phyloP scores from a whole-genome alignment of 2,888 invertebrate species.

The Heliconius ethilla region DNA sequence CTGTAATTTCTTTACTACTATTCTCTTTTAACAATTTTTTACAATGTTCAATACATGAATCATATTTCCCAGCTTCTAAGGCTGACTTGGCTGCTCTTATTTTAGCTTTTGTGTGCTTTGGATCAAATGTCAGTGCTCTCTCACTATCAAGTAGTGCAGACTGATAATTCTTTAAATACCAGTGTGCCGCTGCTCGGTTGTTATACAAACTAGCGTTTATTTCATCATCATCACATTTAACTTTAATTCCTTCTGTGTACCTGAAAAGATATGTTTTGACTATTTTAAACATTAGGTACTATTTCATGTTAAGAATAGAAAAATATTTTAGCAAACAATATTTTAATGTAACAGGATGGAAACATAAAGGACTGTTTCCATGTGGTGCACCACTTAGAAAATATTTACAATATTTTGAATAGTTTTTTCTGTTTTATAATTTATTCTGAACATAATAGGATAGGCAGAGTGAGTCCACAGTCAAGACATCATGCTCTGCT shows the following conservation, averaged over 20 bases:
- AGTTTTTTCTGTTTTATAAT: too few species aligned
- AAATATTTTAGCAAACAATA: too few species aligned
- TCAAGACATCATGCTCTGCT: too few species aligned
- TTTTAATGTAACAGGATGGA: too few species aligned
- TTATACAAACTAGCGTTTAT: constrained; percentile 92
- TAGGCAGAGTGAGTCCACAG: too few species aligned
- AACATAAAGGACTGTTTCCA: too few species aligned
- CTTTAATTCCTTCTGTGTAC: constrained; percentile 94
- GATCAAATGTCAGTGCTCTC: constrained; percentile 87
- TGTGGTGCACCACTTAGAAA: too few species aligned
- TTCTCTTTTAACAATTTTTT: constrained; percentile 84
- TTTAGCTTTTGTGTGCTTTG: constrained; percentile 89
- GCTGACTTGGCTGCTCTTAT: constrained; percentile 89
- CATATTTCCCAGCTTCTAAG: constrained; percentile 84
- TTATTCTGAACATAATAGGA: too few species aligned
- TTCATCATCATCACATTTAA: constrained; percentile 85
- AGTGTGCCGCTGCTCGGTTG: constrained; percentile 95
- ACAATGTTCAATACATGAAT: constrained; percentile 88
- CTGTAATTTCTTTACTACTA: constrained; percentile 75
- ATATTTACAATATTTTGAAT: too few species aligned
- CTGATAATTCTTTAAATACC: constrained; percentile 90
- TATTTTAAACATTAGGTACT: neutral
- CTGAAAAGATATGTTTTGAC: constrained; percentile 61
- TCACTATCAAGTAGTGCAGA: constrained; percentile 91
- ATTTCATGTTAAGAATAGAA: neutral